A percentile compares a stretch with the other conserved stretches of the same genome.
These are phyloP conservation scores for Sebastes alutus DNA, from an alignment of 2,797 vertebrate genomes.

Conservation along the genomic window DNA sequence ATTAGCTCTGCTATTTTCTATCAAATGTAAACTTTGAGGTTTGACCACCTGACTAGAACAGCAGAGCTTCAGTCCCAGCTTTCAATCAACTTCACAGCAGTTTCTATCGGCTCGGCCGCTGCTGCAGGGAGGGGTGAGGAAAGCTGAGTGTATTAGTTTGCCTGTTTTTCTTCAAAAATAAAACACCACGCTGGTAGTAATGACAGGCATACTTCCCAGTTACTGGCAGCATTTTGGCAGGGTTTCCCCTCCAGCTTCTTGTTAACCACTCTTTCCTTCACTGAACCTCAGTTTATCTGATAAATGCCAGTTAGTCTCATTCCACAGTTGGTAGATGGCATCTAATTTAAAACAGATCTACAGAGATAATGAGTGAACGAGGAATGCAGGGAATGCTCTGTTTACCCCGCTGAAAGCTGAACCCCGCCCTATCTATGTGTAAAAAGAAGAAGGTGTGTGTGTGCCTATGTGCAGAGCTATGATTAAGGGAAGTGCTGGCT, in stretches of 20 bases:
- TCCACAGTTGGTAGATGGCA: neutral
- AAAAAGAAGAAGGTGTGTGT: neutral
- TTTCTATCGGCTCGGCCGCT: constrained; percentile 36
- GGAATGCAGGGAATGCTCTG: constrained; percentile 11
- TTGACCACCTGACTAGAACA: neutral
- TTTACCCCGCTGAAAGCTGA: neutral
- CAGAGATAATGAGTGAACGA: constrained; percentile 1
- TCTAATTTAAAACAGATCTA: constrained; percentile 9
- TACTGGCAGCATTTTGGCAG: neutral
- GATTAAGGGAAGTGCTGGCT: constrained; percentile 4
- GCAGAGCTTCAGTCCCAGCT: constrained; percentile 9
- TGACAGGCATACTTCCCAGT: neutral
- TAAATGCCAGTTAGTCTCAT: neutral
- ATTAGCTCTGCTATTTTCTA: neutral
- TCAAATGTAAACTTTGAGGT: constrained; percentile 2
- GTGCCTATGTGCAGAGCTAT: neutral
- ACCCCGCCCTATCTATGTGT: neutral
- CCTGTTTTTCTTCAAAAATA: constrained; percentile 25
- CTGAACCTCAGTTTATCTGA: constrained; percentile 20
- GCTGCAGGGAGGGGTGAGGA: constrained; percentile 51
- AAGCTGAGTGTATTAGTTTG: neutral
- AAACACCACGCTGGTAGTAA: neutral
- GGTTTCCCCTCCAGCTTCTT: constrained; percentile 2
- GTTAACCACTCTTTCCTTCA: neutral
- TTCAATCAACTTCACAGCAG: constrained; percentile 21